phyloP scores from a whole-genome alignment of 2,113 vertebrate species.

The Phoenicopterus ruber region DNA sequence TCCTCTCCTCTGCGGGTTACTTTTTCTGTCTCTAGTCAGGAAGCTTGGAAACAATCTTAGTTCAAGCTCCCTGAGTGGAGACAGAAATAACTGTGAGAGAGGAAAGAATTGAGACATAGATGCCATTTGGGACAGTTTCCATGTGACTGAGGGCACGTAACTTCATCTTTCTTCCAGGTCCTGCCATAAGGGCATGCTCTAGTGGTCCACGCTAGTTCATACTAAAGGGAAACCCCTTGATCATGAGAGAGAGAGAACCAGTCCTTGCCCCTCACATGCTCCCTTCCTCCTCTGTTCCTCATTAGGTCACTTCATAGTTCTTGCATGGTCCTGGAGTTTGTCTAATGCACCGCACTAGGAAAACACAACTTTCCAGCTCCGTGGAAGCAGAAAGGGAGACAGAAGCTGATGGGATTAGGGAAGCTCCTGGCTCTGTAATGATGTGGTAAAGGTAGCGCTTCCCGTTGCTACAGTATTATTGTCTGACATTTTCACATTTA shows the following conservation, averaged over 20 bases:
- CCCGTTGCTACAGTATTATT: background rate
- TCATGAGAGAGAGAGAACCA: background rate
- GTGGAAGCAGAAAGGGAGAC: background rate
- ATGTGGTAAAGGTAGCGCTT: background rate
- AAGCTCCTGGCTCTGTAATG: background rate
- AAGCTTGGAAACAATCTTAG: background rate
- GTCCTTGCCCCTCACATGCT: accelerated
- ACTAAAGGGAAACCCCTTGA: background rate
- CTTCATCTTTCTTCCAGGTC: background rate
- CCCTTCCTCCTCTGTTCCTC: background rate
- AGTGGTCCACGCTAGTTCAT: background rate
- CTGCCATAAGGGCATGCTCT: background rate
- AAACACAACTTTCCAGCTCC: background rate
- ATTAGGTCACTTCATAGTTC: background rate
- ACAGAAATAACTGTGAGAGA: background rate
- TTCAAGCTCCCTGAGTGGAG: background rate
- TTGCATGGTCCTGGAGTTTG: background rate
- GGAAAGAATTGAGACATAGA: background rate
- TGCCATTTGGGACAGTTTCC: background rate
- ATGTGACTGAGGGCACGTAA: background rate
- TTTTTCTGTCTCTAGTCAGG: background rate
- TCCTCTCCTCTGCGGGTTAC: background rate
- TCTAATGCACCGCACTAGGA: background rate
- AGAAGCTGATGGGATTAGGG: background rate
- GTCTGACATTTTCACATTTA: background rate